Base-by-base conservation (phyloP, 2,113 vertebrate genomes). In the Megalops atlanticus region DNA sequence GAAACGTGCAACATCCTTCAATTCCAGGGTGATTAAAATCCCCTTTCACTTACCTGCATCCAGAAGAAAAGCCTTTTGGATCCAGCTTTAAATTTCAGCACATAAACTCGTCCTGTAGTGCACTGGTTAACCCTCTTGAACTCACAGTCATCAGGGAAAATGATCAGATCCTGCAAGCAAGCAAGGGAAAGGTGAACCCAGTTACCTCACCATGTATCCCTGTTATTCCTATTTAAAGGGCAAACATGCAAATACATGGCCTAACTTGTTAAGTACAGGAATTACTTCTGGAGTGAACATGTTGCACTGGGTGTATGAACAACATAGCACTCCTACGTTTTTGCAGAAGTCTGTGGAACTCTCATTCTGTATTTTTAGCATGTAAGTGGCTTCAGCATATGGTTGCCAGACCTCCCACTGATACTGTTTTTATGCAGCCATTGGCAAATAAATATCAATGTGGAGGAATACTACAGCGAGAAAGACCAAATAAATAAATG, bases 51-150 rank as follows among this genome's bases (percentile, higher is more conserved):
- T 81, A 99, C 98, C 97, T 99, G 98, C 96, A 99, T 99, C 98
- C 98, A 99, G 86, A 99, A 99, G 93, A 99, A 99, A 72, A 99
- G 97, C 12, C 98, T 93, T 82, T 98, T 98, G 72, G 98, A 98
- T 15, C 97, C 97, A 0, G 97, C 97, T 90, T 99, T 99, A 83
- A 99, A 99, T 87, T 98, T 99, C 87, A 99, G 90, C 89, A 99
- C 98, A 38, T 95, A 99, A 81, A 99, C 97, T 0, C 98, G 94
- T 70, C 98, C 98, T 0, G 96, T 97, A 33, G 97, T 98, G 88
- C 97, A 99, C 92, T 98, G 98, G 8, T 91, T 95, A 76, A 99
- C 98, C 16, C 95, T 93, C 89, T 99, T 99, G 91, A 99, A 99
- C 88, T 99, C 98, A 74, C 98, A 99, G 91, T 99, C 98, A 0